A percentile compares a stretch with the other conserved stretches of the same genome.
Evolutionary conservation across 2,888 invertebrate species (phyloP).

Genomic region (Nomada ferruginata): DNA sequence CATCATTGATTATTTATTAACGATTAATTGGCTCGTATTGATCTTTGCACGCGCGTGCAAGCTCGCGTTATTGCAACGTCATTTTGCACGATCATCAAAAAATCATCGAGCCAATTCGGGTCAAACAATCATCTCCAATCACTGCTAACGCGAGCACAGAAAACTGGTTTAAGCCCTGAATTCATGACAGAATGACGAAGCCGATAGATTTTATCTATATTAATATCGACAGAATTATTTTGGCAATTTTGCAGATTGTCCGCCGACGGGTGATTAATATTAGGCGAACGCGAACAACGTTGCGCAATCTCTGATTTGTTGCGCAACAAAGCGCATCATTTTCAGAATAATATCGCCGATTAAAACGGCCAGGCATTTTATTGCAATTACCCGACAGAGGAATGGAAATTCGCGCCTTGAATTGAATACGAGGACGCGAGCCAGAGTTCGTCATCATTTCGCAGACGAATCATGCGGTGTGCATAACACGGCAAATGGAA

Average conservation of each 20-base stretch:
- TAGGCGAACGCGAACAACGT: neutral
- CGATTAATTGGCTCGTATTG: slow-evolving; percentile 71
- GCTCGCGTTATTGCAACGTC: slow-evolving; percentile 44
- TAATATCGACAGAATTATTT: slow-evolving; percentile 29
- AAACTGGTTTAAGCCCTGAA: slow-evolving; percentile 19
- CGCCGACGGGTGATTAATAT: slow-evolving; percentile 1
- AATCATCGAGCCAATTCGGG: slow-evolving; percentile 36
- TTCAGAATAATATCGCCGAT: neutral
- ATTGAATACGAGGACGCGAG: neutral
- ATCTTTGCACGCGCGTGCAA: slow-evolving; percentile 45
- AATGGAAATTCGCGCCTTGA: slow-evolving; percentile 14
- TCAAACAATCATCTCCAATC: slow-evolving; percentile 33
- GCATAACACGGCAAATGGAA: slow-evolving; percentile 1
- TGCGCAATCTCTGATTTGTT: neutral
- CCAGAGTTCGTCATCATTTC: neutral
- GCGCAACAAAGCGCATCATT: neutral
- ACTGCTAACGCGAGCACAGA: slow-evolving; percentile 14
- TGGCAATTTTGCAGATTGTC: slow-evolving; percentile 16
- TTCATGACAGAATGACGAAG: neutral
- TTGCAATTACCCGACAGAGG: slow-evolving; percentile 9
- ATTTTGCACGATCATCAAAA: slow-evolving; percentile 53
- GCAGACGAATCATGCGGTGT: neutral
- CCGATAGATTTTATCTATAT: slow-evolving; percentile 27
- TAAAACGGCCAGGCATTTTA: slow-evolving; percentile 2
- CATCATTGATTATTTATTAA: slow-evolving; percentile 70